Base-by-base conservation (phyloP, 2,797 vertebrate species). In the Amblyopsis hoosieri region DNA sequence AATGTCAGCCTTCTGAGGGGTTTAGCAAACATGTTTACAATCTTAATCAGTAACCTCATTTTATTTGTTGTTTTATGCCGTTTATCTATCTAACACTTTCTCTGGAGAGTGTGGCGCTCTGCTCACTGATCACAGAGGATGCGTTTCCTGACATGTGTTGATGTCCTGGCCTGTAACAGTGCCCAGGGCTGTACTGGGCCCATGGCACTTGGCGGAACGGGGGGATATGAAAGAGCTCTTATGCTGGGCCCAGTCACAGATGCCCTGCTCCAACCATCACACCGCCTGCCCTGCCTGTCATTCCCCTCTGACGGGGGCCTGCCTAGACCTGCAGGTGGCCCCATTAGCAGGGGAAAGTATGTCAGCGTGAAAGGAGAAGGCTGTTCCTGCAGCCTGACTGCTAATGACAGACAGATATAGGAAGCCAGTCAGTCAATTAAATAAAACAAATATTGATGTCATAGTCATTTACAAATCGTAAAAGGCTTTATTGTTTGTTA, bases 261-360 rank as follows among this genome's bases (percentile, higher is more conserved):
- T 92, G 89, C 85, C 86, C 85, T 79, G 82, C 78, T 83, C 62
- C 75, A n/a, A 65, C 81, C 81, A 79, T 74, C 71, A 82, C 82
- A 84, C 86, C 74, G 82, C 87, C 84, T 87, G 87, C 85, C 87
- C 87, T 83, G 80, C 87, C 85, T 88, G 80, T 2, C 74, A 74
- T 86, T 87, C 88, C 90, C 86, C 81, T 91, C 89, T 90, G 90
- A 91, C 90, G 85, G 83, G 69, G 75, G 81, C 82, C 78, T 62
- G 72, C 79, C 58, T 76, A 78, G 81, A 85, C 79, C 87, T 88
- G 82, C 88, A 91, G 90, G 90, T 91, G 90, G 89, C 87, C 90
- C 90, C 89, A 89, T 93, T 91, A 92, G 81, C 85, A 87, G 80
- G 77, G 51, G 82, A 90, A 92, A 89, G 86, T 88, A 83, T 91